phyloP scores from a whole-genome alignment of 1,140 invertebrate species.

The Cherax quadricarinatus region DNA sequence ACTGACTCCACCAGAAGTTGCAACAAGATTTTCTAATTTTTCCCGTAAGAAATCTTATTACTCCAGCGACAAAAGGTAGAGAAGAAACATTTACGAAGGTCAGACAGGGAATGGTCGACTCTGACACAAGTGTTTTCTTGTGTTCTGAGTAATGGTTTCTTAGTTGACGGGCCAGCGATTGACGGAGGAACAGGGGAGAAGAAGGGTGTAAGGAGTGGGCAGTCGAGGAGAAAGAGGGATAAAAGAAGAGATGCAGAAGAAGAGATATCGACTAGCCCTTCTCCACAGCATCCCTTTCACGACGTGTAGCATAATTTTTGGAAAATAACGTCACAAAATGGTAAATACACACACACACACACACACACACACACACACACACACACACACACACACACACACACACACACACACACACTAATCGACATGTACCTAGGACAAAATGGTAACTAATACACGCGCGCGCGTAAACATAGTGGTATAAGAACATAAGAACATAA shows the following conservation, averaged over 20 bases:
- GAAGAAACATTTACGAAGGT: slow-evolving; percentile 29
- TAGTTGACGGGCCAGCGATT: slow-evolving; percentile 44
- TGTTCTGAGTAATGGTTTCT: slow-evolving; percentile 65
- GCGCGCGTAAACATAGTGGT: no score
- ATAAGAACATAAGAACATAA: no score
- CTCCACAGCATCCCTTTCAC: background rate
- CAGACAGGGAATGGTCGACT: background rate
- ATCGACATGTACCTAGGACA: no score
- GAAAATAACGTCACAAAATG: no score
- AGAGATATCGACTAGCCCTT: background rate
- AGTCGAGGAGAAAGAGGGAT: background rate
- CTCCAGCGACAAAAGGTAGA: slow-evolving; percentile 25
- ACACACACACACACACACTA: no score
- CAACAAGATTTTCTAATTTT: no score
- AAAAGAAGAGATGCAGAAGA: background rate
- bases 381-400: no score
- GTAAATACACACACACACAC: no score
- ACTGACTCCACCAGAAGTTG: no score
- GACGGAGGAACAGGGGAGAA: background rate
- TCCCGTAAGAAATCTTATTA: background rate
- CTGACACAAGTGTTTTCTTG: slow-evolving; percentile 54
- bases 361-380: no score
- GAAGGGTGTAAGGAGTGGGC: background rate
- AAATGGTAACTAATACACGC: no score
- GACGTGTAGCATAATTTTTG: no score